Conservation (phyloP, 1,140 invertebrate genomes). For the Drosophila kanapiae region DNA sequence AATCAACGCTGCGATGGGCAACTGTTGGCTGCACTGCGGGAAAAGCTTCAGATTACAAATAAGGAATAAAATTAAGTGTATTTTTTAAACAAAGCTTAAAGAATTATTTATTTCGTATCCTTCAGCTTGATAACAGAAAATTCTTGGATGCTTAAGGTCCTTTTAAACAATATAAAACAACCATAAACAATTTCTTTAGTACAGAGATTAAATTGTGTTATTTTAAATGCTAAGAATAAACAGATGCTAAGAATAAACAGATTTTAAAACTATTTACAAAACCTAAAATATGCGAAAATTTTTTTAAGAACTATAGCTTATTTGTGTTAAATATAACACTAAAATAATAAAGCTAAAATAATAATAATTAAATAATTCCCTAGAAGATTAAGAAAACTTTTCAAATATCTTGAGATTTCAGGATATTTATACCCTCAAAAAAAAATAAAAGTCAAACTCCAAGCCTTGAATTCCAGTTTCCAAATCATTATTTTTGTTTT, state of each 20-base stretch:
- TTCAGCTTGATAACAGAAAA: no score
- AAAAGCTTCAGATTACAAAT: neutral
- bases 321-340: no score
- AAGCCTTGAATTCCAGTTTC: neutral
- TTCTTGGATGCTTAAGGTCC: neutral
- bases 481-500: slow-evolving; percentile 2
- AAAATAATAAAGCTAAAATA: no score
- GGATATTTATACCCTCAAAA: no score
- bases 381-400: no score
- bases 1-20: slow-evolving; percentile 27
- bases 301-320: no score
- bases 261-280: neutral
- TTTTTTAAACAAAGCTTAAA: neutral
- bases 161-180: neutral
- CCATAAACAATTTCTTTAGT: neutral
- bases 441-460: neutral
- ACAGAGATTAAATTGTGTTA: neutral
- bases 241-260: no score
- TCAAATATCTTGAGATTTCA: neutral
- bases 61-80: neutral
- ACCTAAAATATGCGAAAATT: neutral
- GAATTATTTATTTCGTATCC: neutral
- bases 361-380: no score
- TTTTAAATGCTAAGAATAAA: neutral
- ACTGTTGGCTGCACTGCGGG: slow-evolving; percentile 8